Evolutionary conservation across 1,140 invertebrate genomes (phyloP), one percentile per base, ranked within the genome.

Genomic region (Ceratina australensis): DNA sequence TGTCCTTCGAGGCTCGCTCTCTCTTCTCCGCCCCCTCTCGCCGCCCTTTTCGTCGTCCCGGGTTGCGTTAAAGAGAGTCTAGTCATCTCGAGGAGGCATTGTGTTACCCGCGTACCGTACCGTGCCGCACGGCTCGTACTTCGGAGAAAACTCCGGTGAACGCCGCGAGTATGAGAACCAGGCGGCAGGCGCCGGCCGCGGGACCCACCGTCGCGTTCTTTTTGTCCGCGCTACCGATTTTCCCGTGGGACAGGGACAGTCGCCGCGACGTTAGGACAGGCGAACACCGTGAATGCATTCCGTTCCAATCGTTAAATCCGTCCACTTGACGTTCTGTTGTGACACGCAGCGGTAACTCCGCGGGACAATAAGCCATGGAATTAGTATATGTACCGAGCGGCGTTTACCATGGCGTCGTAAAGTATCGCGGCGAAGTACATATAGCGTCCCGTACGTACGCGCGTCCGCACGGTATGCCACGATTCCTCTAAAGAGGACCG

Each of bases 1-100:
- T 90, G 91, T 91, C 90, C 91, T 91, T 91, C 90, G 81, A 50
- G 33, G 33, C 33, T 42, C 2, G 79, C 80, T 86, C 65, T 68
- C 65, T 28, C 79, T 76, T 28, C 79, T 76, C 72, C 76, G 56
- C 71, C 74, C 81, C 47, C 60, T 74, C 72, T 22, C 61, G 57
- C 47, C 77, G 59, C 61, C 79, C 72, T 80, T 83, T 75, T 60
- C 65, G 68, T 60, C 65, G 68, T 77, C 78, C 81, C 75, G 33
- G 33, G 33, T n/a, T 67, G 68, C 63, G 69, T 79, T 84, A 81
- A 79, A 84, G 83, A 84, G 82, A 84, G 82, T 89, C 86, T 88
- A 89, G 87, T 89, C 88, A 90, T 92, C 87, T 85, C 74, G 79
- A 78, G 64, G 67, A 65, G 84, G 87, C 89, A 92, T 91, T 91